Percentiles rank a stretch among this genome's conserved stretches.
Evolutionary conservation across 2,888 invertebrate species (phyloP).

Genomic region (Machimus atricapillus): DNA sequence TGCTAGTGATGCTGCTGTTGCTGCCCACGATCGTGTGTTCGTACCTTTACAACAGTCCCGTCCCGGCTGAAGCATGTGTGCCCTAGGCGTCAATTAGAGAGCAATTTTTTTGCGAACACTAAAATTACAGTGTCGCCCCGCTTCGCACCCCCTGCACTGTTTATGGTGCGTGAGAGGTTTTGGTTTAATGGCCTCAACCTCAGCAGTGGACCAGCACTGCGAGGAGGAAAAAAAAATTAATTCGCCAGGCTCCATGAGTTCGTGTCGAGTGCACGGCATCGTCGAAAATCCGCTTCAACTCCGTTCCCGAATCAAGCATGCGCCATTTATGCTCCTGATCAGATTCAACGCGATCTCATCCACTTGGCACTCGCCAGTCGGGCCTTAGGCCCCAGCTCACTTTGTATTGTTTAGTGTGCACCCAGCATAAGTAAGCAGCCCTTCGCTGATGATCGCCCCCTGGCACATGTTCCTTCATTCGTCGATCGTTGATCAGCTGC

Average conservation of each 20-base stretch:
- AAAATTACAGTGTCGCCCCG: not conserved
- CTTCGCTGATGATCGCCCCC: not conserved
- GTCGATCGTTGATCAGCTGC: not conserved
- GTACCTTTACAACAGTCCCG: not conserved
- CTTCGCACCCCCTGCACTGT: not conserved
- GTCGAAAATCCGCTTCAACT: not conserved
- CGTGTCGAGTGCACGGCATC: not conserved
- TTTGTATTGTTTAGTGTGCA: not conserved
- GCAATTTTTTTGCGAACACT: not conserved
- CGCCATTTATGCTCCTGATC: not conserved
- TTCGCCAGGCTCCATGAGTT: not conserved
- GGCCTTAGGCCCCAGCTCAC: not conserved
- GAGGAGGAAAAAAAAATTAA: not conserved
- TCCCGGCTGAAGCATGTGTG: not conserved
- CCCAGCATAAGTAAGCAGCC: not conserved
- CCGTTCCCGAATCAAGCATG: not conserved
- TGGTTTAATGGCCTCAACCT: not conserved
- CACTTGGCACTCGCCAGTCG: not conserved
- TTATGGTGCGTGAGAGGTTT: not conserved
- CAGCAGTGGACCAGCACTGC: not conserved
- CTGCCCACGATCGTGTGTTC: not conserved
- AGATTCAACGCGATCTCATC: not conserved
- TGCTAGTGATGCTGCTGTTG: not conserved
- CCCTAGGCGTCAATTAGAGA: not conserved
- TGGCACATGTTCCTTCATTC: not conserved